phyloP scores from a whole-genome alignment of 2,888 invertebrate species.

The Meloe dianella region DNA sequence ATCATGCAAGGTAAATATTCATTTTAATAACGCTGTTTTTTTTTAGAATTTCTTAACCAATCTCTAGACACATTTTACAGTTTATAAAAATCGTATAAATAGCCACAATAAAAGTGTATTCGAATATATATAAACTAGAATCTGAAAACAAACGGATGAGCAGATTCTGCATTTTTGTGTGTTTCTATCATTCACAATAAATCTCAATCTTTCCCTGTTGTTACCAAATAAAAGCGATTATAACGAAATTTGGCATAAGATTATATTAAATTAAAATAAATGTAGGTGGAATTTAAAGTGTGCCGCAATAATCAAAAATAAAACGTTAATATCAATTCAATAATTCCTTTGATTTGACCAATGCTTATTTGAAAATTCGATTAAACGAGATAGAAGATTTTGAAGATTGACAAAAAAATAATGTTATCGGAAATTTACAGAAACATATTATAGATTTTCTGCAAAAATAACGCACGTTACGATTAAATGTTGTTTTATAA shows the following conservation, averaged over 20 bases:
- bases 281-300: background rate
- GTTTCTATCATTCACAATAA: background rate
- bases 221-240: background rate
- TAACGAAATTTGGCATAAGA: conserved; percentile 9
- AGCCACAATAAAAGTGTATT: too few species aligned
- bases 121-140: background rate
- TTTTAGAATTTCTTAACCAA: too few species aligned
- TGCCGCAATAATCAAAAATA: background rate
- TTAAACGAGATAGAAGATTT: background rate
- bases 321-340: background rate
- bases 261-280: background rate
- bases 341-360: background rate
- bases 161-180: background rate
- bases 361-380: background rate
- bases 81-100: too few species aligned
- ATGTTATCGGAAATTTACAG: too few species aligned
- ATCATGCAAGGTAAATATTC: background rate
- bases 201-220: background rate
- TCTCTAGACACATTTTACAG: too few species aligned
- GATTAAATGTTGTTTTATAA: too few species aligned
- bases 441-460: too few species aligned
- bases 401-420: background rate
- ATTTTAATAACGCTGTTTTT: background rate
- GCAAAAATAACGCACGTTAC: too few species aligned
- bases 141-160: background rate